Conservation (phyloP, 2,888 invertebrate species). For the Autographa gamma region DNA sequence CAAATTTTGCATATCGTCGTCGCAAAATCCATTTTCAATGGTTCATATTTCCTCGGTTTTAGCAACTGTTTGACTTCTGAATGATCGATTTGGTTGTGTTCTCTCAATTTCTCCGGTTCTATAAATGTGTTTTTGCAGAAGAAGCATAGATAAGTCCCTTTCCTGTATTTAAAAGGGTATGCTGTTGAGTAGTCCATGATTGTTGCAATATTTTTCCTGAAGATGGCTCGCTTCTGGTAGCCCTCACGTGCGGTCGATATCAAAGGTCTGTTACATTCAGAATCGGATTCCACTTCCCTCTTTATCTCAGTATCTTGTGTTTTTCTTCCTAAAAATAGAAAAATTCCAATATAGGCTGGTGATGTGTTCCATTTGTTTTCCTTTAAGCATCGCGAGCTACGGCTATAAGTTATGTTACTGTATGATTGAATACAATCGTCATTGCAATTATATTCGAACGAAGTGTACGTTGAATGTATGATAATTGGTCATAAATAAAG, state of each 20-base stretch:
- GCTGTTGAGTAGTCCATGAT: conserved; percentile 81
- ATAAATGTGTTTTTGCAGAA: conserved; percentile 81
- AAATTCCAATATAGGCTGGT: conserved; percentile 81
- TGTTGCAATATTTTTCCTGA: conserved; percentile 79
- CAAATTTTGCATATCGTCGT: conserved; percentile 77
- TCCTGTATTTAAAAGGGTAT: conserved; percentile 84
- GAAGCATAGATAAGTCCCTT: conserved; percentile 82
- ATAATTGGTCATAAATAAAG: no score
- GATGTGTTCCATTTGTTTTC: conserved; percentile 53
- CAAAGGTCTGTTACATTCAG: conserved; percentile 56
- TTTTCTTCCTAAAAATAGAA: conserved; percentile 87
- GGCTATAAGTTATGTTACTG: conserved; percentile 11
- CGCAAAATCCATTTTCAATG: conserved; percentile 82
- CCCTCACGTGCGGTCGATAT: conserved; percentile 55
- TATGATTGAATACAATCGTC: background rate
- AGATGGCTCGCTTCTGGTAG: conserved; percentile 75
- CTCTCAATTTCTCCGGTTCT: conserved; percentile 81
- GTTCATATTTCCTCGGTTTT: conserved; percentile 82
- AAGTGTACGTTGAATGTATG: no score
- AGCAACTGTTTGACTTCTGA: conserved; percentile 68
- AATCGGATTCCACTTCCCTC: conserved; percentile 70
- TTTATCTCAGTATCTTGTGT: conserved; percentile 73
- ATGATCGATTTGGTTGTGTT: conserved; percentile 75
- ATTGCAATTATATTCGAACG: background rate
- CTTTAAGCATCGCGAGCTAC: conserved; percentile 42